phyloP scores from a whole-genome alignment of 2,113 vertebrate species.

The Brienomyrus brachyistius region DNA sequence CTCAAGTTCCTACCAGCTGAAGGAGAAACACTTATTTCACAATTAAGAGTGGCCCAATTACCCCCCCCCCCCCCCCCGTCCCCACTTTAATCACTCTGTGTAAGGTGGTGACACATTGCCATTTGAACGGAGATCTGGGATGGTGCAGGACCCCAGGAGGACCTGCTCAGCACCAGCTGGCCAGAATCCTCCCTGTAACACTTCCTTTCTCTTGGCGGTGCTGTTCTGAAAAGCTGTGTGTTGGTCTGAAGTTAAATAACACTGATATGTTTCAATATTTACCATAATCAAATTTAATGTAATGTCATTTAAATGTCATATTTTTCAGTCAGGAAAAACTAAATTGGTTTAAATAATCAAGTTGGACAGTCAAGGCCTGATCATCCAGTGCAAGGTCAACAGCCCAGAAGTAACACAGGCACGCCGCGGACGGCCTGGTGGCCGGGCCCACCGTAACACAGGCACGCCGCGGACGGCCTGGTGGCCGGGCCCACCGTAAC shows the following conservation, averaged over 20 bases:
- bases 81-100: conserved; percentile 25
- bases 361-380: background rate
- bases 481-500: background rate
- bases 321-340: background rate
- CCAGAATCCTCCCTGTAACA: background rate
- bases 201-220: background rate
- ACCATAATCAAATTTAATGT: background rate
- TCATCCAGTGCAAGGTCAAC: background rate
- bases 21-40: conserved; percentile 45
- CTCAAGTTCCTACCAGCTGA: conserved; percentile 45
- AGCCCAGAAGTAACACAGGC: background rate
- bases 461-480: background rate
- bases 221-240: background rate
- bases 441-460: background rate
- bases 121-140: conserved; percentile 31
- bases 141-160: conserved; percentile 18
- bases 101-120: conserved; percentile 51
- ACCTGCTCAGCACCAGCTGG: conserved; percentile 28
- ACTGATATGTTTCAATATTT: background rate
- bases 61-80: conserved; percentile 32
- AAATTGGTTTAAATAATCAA: background rate
- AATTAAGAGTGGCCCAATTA: conserved; percentile 48
- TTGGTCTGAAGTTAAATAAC: background rate
- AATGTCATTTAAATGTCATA: background rate
- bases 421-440: background rate